Evolutionary conservation across 1,140 invertebrate genomes (phyloP), one percentile per base, ranked within the genome.

Genomic region (Leguminivora glycinivorella): DNA sequence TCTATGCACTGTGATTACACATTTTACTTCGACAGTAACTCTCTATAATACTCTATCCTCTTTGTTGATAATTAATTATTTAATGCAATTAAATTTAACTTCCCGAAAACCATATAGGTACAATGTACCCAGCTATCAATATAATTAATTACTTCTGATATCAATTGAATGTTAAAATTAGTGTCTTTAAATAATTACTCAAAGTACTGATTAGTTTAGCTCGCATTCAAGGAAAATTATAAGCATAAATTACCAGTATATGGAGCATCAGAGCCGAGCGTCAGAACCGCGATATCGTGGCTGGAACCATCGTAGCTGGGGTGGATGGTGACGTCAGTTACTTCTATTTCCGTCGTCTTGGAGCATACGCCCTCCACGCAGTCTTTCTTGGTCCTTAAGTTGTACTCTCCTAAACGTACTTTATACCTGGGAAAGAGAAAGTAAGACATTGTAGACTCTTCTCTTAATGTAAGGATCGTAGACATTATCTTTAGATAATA

Each of bases 231-330:
- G 19, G 47, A 22, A 52, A 52, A 52, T 52, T 22, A 52, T 22
- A 22, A 19, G 19, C 17, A 52, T 22, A 52, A 22, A 47, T 60
- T n/a, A 75, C 73, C 73, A 9, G 67, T 75, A 29, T 75, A 75
- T 24, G 74, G 71, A 10, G 74, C 74, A 3, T 72, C 74, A 0
- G 43, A 29, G 1, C 29, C 34, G 7, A 75, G 38, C 10, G 26
- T 70, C 10, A 75, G 47, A 12, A 75, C 58, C 14, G 74, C 74
- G 5, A 75, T 72, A 25, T 75, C 74, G 58, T 75, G 67, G 4
- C 66, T 19, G 4, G 12, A 40, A 10, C 25, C 29, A 10, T 66
- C 26, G 47, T 72, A 72, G 4, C 5, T 34, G 4, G 68, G 68
- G 25, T 72, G 70, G 14, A 71, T 26, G n/a, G 25, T 43, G 9